Conservation (phyloP, 2,113 vertebrate genomes). For the Equus quagga region DNA sequence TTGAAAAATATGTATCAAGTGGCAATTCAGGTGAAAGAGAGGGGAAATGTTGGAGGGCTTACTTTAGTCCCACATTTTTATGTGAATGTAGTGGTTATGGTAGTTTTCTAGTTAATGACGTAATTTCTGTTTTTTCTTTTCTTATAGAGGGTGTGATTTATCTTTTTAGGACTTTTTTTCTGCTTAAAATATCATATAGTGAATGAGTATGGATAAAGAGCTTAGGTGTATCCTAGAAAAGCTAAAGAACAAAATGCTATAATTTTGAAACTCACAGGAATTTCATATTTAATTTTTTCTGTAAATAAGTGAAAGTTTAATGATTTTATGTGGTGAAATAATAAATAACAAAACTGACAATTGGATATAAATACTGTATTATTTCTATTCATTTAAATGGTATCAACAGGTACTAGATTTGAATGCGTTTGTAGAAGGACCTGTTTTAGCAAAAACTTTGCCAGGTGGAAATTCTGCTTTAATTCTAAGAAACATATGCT, state of each 20-base stretch:
- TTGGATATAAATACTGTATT: neutral
- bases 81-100: neutral
- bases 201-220: neutral
- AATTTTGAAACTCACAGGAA: neutral
- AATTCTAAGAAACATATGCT: constrained; percentile 50
- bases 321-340: neutral
- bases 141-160: neutral
- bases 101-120: neutral
- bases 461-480: constrained; percentile 35
- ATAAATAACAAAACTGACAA: neutral
- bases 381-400: neutral
- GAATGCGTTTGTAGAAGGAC: neutral
- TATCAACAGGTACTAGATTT: neutral
- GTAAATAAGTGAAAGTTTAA: neutral
- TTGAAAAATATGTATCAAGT: neutral
- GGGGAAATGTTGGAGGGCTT: neutral
- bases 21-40: neutral
- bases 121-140: neutral
- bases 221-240: neutral
- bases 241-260: neutral
- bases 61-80: neutral
- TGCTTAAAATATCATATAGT: neutral
- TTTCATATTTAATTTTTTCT: neutral
- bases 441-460: neutral
- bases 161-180: neutral